phyloP scores from a whole-genome alignment of 1,140 invertebrate genomes.

The Metopolophium dirhodum region DNA sequence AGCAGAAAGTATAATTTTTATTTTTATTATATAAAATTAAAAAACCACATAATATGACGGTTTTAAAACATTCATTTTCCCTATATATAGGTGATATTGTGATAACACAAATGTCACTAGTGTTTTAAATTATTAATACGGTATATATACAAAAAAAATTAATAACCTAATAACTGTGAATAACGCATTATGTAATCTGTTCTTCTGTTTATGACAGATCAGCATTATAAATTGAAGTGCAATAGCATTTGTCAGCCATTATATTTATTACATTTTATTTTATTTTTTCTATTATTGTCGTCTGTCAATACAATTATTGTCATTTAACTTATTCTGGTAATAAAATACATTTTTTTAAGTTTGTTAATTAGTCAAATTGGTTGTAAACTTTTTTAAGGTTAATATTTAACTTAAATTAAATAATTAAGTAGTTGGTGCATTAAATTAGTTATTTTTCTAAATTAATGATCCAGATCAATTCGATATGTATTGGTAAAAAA shows the following conservation, averaged over 20 bases:
- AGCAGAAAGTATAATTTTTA: slow-evolving; percentile 4
- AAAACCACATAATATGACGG: neutral
- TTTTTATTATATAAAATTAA: neutral
- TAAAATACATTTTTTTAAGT: neutral
- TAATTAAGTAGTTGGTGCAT: too few relatives aligned
- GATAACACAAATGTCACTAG: neutral
- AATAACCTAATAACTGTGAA: neutral
- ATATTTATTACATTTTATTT: neutral
- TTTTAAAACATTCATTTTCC: neutral
- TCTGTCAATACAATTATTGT: neutral
- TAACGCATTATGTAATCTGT: neutral
- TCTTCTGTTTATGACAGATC: neutral
- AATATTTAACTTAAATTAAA: neutral
- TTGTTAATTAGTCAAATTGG: neutral
- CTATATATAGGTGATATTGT: neutral
- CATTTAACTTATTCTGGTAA: neutral
- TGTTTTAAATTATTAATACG: neutral
- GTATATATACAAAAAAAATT: neutral
- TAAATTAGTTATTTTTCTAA: too few relatives aligned
- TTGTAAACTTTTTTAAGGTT: neutral
- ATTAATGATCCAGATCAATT: neutral
- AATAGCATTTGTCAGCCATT: neutral
- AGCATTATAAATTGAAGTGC: neutral
- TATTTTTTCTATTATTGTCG: neutral
- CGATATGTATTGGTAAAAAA: neutral